Evolutionary conservation across 2,113 vertebrate genomes (phyloP).

Genomic region (Eurypyga helias): DNA sequence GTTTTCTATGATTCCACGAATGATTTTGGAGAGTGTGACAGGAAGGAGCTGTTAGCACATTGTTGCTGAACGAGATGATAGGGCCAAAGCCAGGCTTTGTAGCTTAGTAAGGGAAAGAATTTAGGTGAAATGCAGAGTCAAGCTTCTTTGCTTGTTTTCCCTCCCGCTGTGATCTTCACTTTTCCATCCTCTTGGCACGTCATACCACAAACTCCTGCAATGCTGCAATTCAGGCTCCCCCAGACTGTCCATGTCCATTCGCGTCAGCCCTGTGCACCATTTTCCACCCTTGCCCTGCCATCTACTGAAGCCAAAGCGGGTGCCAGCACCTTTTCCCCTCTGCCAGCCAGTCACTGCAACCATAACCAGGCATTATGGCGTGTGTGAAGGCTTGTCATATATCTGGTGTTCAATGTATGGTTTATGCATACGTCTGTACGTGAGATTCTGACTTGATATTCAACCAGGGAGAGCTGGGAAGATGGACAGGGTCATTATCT

Average conservation of each 20-base stretch:
- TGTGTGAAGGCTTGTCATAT: neutral
- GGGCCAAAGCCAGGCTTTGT: neutral
- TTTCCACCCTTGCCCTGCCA: neutral
- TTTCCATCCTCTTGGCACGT: neutral
- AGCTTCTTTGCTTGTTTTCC: neutral
- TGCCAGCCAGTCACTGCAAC: neutral
- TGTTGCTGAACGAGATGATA: neutral
- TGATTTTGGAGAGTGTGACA: neutral
- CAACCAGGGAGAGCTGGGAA: neutral
- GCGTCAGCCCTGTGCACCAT: neutral
- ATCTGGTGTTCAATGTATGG: neutral
- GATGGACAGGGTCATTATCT: neutral
- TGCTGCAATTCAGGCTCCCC: neutral
- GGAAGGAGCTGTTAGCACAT: neutral
- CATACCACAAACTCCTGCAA: neutral
- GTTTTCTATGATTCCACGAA: neutral
- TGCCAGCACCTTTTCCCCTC: neutral
- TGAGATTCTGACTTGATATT: neutral
- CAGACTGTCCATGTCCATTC: neutral
- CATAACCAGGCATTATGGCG: rapidly evolving
- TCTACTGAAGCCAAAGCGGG: neutral
- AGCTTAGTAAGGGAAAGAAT: neutral
- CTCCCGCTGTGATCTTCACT: neutral
- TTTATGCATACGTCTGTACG: neutral
- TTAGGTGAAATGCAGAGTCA: neutral